phyloP scores from a whole-genome alignment of 35 echinoderm and acorn worm genomes.

The Diadema setosum region DNA sequence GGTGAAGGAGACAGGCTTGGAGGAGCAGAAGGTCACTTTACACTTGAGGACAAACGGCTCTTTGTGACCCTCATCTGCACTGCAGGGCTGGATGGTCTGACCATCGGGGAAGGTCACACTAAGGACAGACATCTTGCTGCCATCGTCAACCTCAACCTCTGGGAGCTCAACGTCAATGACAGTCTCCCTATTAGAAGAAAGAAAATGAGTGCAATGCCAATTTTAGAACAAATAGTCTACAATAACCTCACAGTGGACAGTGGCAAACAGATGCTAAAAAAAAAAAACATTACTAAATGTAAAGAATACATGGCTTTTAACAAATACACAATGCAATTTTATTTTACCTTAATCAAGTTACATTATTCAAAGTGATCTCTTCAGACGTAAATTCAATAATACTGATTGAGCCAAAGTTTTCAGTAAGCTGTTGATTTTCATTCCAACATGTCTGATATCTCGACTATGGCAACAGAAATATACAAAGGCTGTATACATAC shows the following conservation, averaged over 20 bases:
- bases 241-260: too few species aligned
- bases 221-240: too few species aligned
- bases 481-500: too few species aligned
- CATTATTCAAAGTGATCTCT: neutral
- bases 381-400: neutral
- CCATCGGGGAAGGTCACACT: constrained; percentile 89
- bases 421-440: too few species aligned
- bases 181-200: constrained; percentile 45
- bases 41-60: constrained; percentile 80
- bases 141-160: constrained; percentile 89
- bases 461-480: too few species aligned
- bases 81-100: constrained; percentile 79
- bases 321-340: too few species aligned
- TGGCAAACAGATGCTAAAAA: too few species aligned
- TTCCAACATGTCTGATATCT: too few species aligned
- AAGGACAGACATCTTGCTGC: constrained; percentile 78
- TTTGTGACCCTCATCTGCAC: constrained; percentile 55
- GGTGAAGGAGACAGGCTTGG: constrained; percentile 94
- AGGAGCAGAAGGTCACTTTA: constrained; percentile 82
- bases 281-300: too few species aligned
- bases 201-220: too few species aligned
- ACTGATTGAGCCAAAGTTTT: too few species aligned
- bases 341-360: neutral
- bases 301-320: too few species aligned
- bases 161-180: constrained; percentile 96